phyloP scores from a whole-genome alignment of 2,888 invertebrate species.

The Lithophane leautieri region DNA sequence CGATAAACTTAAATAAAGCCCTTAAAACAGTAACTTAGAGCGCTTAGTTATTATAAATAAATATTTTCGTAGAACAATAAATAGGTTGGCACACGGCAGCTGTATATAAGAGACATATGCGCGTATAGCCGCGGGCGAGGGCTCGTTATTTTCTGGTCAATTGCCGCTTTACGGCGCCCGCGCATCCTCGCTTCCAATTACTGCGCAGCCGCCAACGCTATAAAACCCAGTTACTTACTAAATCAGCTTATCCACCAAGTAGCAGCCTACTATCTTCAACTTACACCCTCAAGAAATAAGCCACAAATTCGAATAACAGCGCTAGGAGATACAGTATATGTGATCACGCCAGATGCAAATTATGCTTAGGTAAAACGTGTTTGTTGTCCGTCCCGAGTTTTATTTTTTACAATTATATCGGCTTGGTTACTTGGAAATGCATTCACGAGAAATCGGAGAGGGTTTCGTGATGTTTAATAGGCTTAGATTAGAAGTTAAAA shows the following conservation, averaged over 20 bases:
- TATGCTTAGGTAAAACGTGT: slow-evolving; percentile 90
- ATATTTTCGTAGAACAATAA: slow-evolving; percentile 78
- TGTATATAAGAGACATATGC: slow-evolving; percentile 83
- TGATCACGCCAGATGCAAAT: slow-evolving; percentile 82
- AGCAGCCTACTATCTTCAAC: slow-evolving; percentile 48
- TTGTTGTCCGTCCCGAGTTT: slow-evolving; percentile 87
- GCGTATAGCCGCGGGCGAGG: slow-evolving; percentile 76
- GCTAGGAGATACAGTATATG: slow-evolving; percentile 48
- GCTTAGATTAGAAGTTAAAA: slow-evolving; percentile 90
- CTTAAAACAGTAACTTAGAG: slow-evolving; percentile 27
- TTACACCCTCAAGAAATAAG: slow-evolving; percentile 43
- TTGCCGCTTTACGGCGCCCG: slow-evolving; percentile 89
- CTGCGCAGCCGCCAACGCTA: slow-evolving; percentile 88
- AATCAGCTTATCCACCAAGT: slow-evolving; percentile 69
- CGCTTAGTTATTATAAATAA: slow-evolving; percentile 73
- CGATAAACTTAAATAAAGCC: slow-evolving; percentile 8
- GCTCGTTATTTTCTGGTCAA: slow-evolving; percentile 91
- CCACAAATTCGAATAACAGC: slow-evolving; percentile 34
- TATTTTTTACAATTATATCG: slow-evolving; percentile 90
- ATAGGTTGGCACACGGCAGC: slow-evolving; percentile 82
- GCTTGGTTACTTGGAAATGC: slow-evolving; percentile 89
- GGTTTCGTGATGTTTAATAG: slow-evolving; percentile 88
- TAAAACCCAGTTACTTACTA: slow-evolving; percentile 76
- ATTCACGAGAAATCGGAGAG: slow-evolving; percentile 87
- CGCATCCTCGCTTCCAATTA: slow-evolving; percentile 90